Conservation (phyloP, 2,113 vertebrate genomes). For the Neomonachus schauinslandi region DNA sequence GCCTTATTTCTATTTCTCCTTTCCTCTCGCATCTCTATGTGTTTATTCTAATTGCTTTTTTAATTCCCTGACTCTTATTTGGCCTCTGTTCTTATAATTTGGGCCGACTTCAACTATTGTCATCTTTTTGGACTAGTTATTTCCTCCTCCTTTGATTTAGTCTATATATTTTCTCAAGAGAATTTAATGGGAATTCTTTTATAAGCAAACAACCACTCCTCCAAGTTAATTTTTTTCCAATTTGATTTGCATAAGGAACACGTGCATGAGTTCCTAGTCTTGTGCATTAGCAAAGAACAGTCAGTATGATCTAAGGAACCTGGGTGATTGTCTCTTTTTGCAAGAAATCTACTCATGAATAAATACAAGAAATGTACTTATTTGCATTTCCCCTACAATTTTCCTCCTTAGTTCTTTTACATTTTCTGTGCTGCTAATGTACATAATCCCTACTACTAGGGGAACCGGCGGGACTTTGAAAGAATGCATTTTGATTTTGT, state of each 20-base stretch:
- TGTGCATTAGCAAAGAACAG: not conserved
- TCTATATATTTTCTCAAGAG: slow-evolving; percentile 44
- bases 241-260: slow-evolving; percentile 8
- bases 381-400: not conserved
- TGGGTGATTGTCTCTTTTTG: not conserved
- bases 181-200: slow-evolving; percentile 40
- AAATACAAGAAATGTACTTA: not conserved
- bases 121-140: not conserved
- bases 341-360: not conserved
- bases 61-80: not conserved
- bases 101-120: not conserved
- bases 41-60: not conserved
- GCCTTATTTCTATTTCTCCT: not conserved
- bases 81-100: not conserved
- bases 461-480: not conserved
- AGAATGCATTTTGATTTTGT: slow-evolving; percentile 14
- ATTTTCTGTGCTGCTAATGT: not conserved
- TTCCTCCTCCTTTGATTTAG: not conserved
- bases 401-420: not conserved
- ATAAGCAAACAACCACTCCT: not conserved
- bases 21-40: not conserved
- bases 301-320: not conserved
- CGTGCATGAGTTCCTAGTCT: not conserved
- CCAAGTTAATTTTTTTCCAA: not conserved
- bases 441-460: not conserved